Evolutionary conservation across 2,888 invertebrate species (phyloP).

Genomic region (Belgica antarctica): DNA sequence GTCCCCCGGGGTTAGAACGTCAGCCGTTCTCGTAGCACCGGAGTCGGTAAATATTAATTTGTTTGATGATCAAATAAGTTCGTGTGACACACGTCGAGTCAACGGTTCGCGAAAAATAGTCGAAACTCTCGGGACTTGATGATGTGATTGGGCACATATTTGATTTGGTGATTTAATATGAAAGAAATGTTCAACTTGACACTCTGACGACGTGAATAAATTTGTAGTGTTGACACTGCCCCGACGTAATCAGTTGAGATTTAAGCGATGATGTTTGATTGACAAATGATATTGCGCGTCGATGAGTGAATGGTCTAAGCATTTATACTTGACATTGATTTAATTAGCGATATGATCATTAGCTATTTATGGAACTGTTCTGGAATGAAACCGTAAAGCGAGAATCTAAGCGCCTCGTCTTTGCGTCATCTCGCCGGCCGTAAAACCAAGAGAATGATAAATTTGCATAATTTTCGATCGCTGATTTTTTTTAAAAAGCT

Average conservation of each 20-base stretch:
- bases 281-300: neutral
- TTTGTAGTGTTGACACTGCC: neutral
- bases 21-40: neutral
- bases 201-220: constrained; percentile 34
- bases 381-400: neutral
- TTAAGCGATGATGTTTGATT: neutral
- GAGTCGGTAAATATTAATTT: constrained; percentile 34
- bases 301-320: neutral
- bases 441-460: neutral
- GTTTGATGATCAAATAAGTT: constrained; percentile 32
- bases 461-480: neutral
- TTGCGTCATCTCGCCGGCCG: neutral
- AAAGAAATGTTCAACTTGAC: constrained; percentile 18
- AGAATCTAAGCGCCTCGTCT: neutral
- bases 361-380: constrained; percentile 6
- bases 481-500: neutral
- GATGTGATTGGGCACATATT: constrained; percentile 38
- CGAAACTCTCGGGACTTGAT: neutral
- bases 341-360: constrained; percentile 8
- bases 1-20: no score
- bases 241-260: neutral
- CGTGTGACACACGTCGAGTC: constrained; percentile 16
- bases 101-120: neutral
- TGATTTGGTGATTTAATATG: constrained; percentile 7
- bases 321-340: neutral